A percentile compares a stretch with the other conserved stretches of the same genome.
Conservation (phyloP, 2,113 vertebrate genomes). For the Leptobrachium leishanense region DNA sequence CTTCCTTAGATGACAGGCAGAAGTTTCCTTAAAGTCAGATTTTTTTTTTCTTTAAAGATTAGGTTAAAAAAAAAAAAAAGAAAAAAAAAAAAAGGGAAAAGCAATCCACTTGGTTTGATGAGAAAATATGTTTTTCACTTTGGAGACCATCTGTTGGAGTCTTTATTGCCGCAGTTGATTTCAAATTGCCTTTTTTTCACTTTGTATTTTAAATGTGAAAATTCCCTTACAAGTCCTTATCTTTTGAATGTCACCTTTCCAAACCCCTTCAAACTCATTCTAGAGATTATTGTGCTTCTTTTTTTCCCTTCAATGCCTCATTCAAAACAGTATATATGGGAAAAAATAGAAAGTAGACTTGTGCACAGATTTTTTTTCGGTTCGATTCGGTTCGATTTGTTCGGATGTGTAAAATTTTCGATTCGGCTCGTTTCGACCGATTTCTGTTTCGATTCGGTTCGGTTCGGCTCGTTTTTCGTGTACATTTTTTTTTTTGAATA, state of each 20-base stretch:
- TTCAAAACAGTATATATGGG: conserved; percentile 9
- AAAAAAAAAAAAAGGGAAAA: neutral
- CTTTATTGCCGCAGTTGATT: conserved; percentile 21
- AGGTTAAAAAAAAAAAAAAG: neutral
- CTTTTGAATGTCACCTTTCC: conserved; percentile 30
- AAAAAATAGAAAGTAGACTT: neutral
- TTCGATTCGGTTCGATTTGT: too few relatives aligned
- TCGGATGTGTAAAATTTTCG: too few relatives aligned
- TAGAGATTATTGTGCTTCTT: neutral
- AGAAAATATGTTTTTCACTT: conserved; percentile 39
- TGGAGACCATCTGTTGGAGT: conserved; percentile 35
- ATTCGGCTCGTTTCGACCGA: too few relatives aligned
- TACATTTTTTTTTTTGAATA: too few relatives aligned
- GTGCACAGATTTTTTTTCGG: too few relatives aligned
- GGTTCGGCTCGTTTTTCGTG: too few relatives aligned
- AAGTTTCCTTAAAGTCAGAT: neutral
- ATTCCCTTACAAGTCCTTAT: conserved; percentile 26
- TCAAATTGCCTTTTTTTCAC: conserved; percentile 40
- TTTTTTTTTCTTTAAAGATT: neutral
- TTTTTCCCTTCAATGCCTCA: neutral
- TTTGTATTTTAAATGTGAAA: conserved; percentile 38
- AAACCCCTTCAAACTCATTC: conserved; percentile 11
- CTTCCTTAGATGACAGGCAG: neutral
- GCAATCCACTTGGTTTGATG: conserved; percentile 38
- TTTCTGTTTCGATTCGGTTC: too few relatives aligned